A percentile compares a stretch with the other conserved stretches of the same genome.
These are phyloP conservation scores for Crocuta crocuta DNA, from an alignment of 2,113 vertebrate species.

Conservation along the genomic window DNA sequence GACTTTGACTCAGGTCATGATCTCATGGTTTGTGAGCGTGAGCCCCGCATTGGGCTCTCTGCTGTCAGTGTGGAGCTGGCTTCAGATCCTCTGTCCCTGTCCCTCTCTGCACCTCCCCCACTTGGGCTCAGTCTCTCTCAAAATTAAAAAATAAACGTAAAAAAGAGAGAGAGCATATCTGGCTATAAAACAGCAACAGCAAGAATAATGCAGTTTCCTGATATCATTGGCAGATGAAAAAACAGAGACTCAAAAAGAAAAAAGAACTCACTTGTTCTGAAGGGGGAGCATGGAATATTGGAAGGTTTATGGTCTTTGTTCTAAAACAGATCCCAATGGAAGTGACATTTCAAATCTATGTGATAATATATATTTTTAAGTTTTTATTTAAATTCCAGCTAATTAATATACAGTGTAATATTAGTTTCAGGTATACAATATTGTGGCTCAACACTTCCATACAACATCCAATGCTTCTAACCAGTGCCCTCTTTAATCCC, in stretches of 20 bases:
- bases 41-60: too few relatives aligned
- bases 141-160: too few relatives aligned
- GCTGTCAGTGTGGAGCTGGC: too few relatives aligned
- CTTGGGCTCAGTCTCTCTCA: too few relatives aligned
- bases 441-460: background rate
- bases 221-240: background rate
- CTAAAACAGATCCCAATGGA: constrained; percentile 20
- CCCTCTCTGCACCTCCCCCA: too few relatives aligned
- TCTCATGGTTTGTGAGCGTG: too few relatives aligned
- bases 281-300: background rate
- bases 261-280: background rate
- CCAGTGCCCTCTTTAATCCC: background rate
- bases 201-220: background rate
- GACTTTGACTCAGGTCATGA: too few relatives aligned
- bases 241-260: background rate
- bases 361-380: background rate
- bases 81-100: too few relatives aligned
- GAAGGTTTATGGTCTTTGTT: background rate
- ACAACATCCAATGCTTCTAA: background rate
- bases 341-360: background rate
- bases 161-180: too few relatives aligned
- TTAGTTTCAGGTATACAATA: background rate
- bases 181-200: background rate
- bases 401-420: background rate
- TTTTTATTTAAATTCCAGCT: background rate